Evolutionary conservation across 2,797 vertebrate species (phyloP).

Genomic region (Taeniopygia guttata): DNA sequence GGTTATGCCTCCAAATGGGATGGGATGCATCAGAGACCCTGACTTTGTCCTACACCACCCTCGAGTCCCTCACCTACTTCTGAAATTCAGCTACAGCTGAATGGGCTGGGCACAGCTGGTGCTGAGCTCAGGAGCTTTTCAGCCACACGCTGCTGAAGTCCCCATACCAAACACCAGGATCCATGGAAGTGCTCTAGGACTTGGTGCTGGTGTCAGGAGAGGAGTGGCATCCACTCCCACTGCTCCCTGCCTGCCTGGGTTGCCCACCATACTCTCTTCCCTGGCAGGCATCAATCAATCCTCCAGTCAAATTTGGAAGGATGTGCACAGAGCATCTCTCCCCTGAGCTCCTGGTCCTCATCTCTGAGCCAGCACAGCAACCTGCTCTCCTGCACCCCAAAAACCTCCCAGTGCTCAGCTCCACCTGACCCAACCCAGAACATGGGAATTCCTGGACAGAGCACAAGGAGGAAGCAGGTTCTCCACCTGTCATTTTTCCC

Average conservation of each 20-base stretch:
- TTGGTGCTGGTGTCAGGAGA: not conserved
- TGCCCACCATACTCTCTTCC: not conserved
- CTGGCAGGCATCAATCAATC: not conserved
- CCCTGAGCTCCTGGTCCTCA: fast-evolving
- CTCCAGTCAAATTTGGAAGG: not conserved
- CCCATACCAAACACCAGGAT: not conserved
- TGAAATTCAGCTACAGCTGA: fast-evolving
- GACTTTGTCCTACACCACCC: not conserved
- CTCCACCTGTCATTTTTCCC: not conserved
- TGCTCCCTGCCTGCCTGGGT: not conserved
- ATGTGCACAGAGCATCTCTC: fast-evolving
- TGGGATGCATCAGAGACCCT: not conserved
- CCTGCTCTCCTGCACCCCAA: fast-evolving
- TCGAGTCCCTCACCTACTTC: fast-evolving
- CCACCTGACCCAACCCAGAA: not conserved
- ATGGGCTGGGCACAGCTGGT: not conserved
- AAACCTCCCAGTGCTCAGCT: not conserved
- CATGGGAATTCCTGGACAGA: not conserved
- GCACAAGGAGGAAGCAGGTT: fast-evolving
- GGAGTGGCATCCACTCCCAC: not conserved
- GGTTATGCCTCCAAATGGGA: not conserved
- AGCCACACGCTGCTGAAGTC: not conserved
- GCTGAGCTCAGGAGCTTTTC: not conserved
- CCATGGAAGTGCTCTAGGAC: not conserved
- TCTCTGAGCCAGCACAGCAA: not conserved